Evolutionary conservation across 2,888 invertebrate species (phyloP).

Genomic region (Polymixis lichenea): DNA sequence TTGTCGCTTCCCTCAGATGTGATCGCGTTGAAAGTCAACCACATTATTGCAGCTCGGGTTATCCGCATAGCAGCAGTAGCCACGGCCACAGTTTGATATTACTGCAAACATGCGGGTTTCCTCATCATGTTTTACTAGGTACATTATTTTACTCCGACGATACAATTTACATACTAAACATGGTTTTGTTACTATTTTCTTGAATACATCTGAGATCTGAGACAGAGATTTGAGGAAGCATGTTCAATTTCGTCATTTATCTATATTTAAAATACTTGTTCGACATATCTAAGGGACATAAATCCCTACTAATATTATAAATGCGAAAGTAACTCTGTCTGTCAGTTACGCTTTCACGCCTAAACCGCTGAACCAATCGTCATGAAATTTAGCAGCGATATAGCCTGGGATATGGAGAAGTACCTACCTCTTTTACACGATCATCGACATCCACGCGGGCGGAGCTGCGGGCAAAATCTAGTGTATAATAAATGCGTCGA

Average conservation of each 20-base stretch:
- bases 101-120: constrained; percentile 26
- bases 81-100: constrained; percentile 34
- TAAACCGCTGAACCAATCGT: too few relatives aligned
- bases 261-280: neutral
- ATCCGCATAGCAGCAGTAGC: constrained; percentile 47
- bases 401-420: too few relatives aligned
- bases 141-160: constrained; percentile 4
- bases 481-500: neutral
- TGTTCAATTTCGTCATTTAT: neutral
- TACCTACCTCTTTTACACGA: too few relatives aligned
- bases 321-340: too few relatives aligned
- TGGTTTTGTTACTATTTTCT: constrained; percentile 1
- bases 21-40: constrained; percentile 40
- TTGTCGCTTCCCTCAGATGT: neutral
- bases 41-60: constrained; percentile 5
- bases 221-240: neutral
- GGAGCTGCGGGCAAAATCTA: too few relatives aligned
- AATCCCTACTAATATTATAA: neutral
- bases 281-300: too few relatives aligned
- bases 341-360: too few relatives aligned
- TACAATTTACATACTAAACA: constrained; percentile 6
- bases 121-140: constrained; percentile 16
- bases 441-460: too few relatives aligned
- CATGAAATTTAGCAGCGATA: too few relatives aligned
- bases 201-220: neutral